phyloP scores from a whole-genome alignment of 2,888 invertebrate species.

The Drosophila dives region DNA sequence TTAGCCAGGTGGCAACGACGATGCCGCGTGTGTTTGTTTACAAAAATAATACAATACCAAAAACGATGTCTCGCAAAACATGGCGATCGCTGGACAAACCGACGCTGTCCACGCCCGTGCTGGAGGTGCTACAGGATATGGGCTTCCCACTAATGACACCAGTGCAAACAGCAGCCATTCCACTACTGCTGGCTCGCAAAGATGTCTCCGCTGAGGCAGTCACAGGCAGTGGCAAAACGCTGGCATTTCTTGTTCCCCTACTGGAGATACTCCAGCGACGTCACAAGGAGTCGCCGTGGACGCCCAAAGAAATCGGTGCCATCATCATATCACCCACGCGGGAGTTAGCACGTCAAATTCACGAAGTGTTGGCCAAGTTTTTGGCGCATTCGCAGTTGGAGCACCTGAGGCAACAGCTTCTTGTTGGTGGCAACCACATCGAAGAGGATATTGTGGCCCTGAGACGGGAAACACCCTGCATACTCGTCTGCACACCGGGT shows the following conservation, averaged over 20 bases:
- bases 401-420: conserved; percentile 87
- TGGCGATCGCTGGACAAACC: conserved; percentile 85
- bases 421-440: conserved; percentile 93
- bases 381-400: conserved; percentile 85
- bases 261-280: conserved; percentile 92
- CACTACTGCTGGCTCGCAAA: conserved; percentile 93
- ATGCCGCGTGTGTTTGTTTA: conserved; percentile 59
- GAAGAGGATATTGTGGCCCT: conserved; percentile 90
- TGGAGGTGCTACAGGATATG: conserved; percentile 86
- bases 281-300: conserved; percentile 88
- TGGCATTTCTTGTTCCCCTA: conserved; percentile 97
- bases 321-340: conserved; percentile 97
- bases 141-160: conserved; percentile 87
- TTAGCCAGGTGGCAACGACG: conserved; percentile 47
- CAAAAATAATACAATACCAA: not conserved
- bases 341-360: conserved; percentile 96
- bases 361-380: conserved; percentile 87
- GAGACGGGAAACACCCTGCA: conserved; percentile 90
- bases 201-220: conserved; percentile 99
- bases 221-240: conserved; percentile 99
- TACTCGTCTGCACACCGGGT: conserved; percentile 98
- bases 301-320: conserved; percentile 92
- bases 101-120: conserved; percentile 85
- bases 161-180: conserved; percentile 94
- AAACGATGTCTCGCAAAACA: conserved; percentile 81